phyloP scores from a whole-genome alignment of 2,888 invertebrate genomes.

The Adineta ricciae region DNA sequence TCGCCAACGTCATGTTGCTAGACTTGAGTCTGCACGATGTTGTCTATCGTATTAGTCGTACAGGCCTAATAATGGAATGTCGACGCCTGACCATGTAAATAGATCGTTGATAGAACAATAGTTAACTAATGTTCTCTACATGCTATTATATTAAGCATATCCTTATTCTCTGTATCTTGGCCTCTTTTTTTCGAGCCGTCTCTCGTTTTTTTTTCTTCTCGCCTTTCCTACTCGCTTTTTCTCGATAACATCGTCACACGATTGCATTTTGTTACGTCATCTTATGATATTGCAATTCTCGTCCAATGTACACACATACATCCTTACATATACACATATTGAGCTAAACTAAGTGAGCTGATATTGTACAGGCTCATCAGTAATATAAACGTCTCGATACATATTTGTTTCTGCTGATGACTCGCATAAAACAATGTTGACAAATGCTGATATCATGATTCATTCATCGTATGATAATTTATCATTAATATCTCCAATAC shows the following conservation, averaged over 20 bases:
- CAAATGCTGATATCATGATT: conserved; percentile 2
- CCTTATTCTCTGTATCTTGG: neutral
- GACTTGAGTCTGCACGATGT: neutral
- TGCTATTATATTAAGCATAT: neutral
- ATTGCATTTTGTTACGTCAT: neutral
- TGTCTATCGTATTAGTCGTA: neutral
- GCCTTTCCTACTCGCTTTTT: neutral
- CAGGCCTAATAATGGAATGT: neutral
- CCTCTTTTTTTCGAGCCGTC: neutral
- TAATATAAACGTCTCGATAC: neutral
- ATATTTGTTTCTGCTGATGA: neutral
- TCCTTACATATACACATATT: neutral
- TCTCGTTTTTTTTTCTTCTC: neutral
- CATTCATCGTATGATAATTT: conserved; percentile 18
- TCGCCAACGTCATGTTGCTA: neutral
- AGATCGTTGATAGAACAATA: neutral
- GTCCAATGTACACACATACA: neutral
- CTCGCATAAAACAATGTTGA: neutral
- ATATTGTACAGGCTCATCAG: neutral
- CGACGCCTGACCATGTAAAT: neutral
- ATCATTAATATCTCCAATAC: neutral
- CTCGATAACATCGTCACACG: neutral
- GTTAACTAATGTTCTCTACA: neutral
- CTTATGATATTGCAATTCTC: neutral
- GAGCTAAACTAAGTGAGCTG: neutral